Evolutionary conservation across 1,140 invertebrate genomes (phyloP).

Genomic region (Eumeta japonica): DNA sequence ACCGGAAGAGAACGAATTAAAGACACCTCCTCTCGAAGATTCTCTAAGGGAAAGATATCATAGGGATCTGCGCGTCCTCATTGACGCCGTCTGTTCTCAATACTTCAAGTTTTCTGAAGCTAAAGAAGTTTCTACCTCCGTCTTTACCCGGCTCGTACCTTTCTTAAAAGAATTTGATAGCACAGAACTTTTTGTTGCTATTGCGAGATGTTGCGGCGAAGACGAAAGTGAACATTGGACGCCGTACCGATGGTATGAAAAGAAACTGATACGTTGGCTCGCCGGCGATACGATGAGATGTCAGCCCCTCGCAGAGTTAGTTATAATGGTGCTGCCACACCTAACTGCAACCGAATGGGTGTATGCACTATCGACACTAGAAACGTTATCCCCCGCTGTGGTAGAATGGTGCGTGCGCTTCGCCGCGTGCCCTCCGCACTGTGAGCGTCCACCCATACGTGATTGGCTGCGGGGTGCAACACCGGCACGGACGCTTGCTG

Average conservation of each 20-base stretch:
- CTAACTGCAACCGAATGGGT: slow-evolving; percentile 20
- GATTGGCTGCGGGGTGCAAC: slow-evolving; percentile 15
- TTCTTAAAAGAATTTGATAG: slow-evolving; percentile 23
- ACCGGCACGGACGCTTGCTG: not conserved
- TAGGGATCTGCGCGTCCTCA: slow-evolving; percentile 19
- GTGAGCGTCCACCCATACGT: slow-evolving; percentile 1
- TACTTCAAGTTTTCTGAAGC: slow-evolving; percentile 22
- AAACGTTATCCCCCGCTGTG: slow-evolving; percentile 14
- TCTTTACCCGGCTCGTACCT: slow-evolving; percentile 16
- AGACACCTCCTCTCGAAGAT: not conserved
- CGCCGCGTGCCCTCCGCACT: slow-evolving; percentile 10
- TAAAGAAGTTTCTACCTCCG: slow-evolving; percentile 9
- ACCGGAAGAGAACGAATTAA: not conserved
- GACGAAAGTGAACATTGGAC: not conserved
- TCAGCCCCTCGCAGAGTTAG: slow-evolving; percentile 22
- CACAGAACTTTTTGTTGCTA: slow-evolving; percentile 10
- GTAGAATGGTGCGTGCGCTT: slow-evolving; percentile 21
- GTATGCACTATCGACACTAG: too few species aligned
- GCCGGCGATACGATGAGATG: slow-evolving; percentile 21
- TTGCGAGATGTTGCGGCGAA: slow-evolving; percentile 20
- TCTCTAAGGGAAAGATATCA: slow-evolving; percentile 13
- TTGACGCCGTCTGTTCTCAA: slow-evolving; percentile 12
- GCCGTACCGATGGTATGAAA: slow-evolving; percentile 21
- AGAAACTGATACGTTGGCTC: slow-evolving; percentile 20
- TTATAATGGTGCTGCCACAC: slow-evolving; percentile 23